Conservation (phyloP, 2,797 vertebrate genomes). For the Rhynchonycteris naso region DNA sequence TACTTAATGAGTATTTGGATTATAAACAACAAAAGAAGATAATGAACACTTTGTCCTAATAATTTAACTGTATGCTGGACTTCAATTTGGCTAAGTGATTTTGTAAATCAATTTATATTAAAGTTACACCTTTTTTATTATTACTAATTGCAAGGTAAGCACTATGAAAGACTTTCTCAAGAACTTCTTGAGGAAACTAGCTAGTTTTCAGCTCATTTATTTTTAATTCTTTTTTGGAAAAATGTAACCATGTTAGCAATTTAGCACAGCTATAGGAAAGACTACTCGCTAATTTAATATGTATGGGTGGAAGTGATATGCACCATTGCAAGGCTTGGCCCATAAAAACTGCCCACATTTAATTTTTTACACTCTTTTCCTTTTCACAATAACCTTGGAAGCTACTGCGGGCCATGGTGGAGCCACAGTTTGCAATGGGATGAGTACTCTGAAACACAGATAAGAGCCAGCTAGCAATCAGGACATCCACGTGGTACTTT, state of each 20-base stretch:
- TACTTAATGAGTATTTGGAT: not conserved
- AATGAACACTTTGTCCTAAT: not conserved
- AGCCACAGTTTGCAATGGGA: not conserved
- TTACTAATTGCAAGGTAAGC: not conserved
- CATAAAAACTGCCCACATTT: not conserved
- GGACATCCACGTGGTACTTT: not conserved
- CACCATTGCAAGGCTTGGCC: not conserved
- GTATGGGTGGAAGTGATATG: not conserved
- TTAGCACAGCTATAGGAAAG: not conserved
- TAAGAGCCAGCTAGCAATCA: not conserved
- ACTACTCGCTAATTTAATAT: not conserved
- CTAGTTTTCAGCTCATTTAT: not conserved
- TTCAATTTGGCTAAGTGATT: slow-evolving; percentile 1
- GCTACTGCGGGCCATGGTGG: not conserved
- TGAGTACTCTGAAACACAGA: not conserved
- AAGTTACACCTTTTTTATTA: not conserved
- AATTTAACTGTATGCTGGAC: not conserved
- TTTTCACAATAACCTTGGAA: not conserved
- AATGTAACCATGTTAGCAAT: not conserved
- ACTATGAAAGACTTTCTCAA: not conserved
- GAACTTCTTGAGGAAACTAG: not conserved
- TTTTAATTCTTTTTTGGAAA: not conserved
- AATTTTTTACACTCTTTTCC: not conserved
- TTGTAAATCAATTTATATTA: not conserved
- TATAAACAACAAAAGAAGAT: not conserved